phyloP scores from a whole-genome alignment of 2,113 vertebrate species.

The Prunella himalayana region DNA sequence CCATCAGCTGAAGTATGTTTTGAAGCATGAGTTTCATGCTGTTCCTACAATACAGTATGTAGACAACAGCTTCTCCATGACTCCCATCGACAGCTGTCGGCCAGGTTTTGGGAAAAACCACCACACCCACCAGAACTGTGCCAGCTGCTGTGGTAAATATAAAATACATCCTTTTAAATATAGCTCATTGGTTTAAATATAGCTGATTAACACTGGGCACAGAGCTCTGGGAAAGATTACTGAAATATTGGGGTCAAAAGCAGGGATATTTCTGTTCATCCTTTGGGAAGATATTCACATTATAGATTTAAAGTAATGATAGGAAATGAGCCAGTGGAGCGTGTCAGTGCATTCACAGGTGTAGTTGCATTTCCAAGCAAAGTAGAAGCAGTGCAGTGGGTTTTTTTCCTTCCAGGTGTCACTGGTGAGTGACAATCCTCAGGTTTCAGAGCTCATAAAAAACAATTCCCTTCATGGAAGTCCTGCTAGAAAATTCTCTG shows the following conservation, averaged over 20 bases:
- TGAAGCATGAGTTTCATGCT: neutral
- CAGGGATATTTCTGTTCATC: neutral
- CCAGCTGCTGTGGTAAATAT: constrained; percentile 74
- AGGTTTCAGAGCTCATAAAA: neutral
- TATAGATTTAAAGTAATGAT: neutral
- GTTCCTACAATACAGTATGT: constrained; percentile 62
- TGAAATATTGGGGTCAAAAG: neutral
- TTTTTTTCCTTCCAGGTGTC: neutral
- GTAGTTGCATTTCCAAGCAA: neutral
- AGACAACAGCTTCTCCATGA: constrained; percentile 66
- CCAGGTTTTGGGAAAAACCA: constrained; percentile 76
- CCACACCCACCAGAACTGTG: constrained; percentile 56
- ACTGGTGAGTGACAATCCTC: neutral
- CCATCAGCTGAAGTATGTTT: neutral
- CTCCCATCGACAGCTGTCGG: constrained; percentile 65
- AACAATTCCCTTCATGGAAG: neutral
- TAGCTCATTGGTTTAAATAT: neutral
- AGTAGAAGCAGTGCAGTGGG: neutral
- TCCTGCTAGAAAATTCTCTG: neutral
- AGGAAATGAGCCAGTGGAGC: neutral
- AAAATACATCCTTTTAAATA: neutral
- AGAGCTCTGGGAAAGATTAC: neutral
- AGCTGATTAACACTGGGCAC: neutral
- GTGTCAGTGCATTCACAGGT: neutral
- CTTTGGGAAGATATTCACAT: neutral